Evolutionary conservation across 2,113 vertebrate species (phyloP).

Genomic region (Corydoras sp.): DNA sequence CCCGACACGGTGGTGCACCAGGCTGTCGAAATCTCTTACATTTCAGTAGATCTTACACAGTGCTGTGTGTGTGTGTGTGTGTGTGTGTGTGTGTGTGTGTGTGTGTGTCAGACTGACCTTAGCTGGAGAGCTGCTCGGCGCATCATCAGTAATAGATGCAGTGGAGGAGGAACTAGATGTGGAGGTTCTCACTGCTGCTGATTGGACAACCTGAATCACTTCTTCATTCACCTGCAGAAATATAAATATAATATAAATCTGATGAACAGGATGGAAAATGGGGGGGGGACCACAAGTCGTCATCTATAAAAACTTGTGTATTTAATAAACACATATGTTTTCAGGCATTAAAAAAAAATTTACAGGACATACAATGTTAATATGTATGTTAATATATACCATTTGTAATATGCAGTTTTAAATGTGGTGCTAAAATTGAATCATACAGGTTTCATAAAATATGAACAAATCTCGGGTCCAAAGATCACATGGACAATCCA

Average conservation of each 20-base stretch:
- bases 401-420: too few relatives aligned
- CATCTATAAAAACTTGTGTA: too few relatives aligned
- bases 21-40: neutral
- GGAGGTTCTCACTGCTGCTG: conserved; percentile 58
- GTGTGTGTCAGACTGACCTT: conserved; percentile 58
- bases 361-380: too few relatives aligned
- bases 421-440: too few relatives aligned
- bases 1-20: too few relatives aligned
- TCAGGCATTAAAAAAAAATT: too few relatives aligned
- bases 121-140: conserved; percentile 45
- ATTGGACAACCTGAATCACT: conserved; percentile 41
- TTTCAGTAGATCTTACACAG: neutral
- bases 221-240: conserved; percentile 56
- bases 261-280: neutral
- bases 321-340: too few relatives aligned
- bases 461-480: too few relatives aligned
- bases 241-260: neutral
- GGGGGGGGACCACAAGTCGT: neutral
- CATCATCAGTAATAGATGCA: conserved; percentile 54
- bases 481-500: too few relatives aligned
- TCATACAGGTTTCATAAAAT: too few relatives aligned
- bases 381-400: too few relatives aligned
- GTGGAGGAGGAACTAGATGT: conserved; percentile 65
- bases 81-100: neutral
- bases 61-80: neutral